Percentiles rank a stretch among this genome's conserved stretches.
These are phyloP conservation scores for Pterostichus niger DNA, from an alignment of 2,888 invertebrate species.

Conservation along the genomic window DNA sequence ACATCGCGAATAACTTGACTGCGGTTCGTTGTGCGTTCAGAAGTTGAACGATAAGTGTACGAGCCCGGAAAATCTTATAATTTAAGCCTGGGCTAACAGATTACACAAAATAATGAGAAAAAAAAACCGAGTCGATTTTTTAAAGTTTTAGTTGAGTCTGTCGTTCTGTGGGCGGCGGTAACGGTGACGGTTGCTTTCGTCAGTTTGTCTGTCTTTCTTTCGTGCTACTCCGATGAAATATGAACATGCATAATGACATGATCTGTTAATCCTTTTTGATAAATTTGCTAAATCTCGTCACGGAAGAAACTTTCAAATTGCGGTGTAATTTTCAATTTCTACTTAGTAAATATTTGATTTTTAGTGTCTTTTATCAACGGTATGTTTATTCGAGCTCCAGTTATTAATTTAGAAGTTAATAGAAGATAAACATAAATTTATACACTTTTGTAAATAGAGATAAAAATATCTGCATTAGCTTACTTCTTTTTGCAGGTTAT, in stretches of 20 bases:
- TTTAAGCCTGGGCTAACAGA: slow-evolving; percentile 59
- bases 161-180: not conserved
- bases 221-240: slow-evolving; percentile 10
- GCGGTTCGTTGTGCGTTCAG: slow-evolving; percentile 20
- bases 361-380: slow-evolving; percentile 6
- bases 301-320: slow-evolving; percentile 3
- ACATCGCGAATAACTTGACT: slow-evolving; percentile 22
- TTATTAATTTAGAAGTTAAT: slow-evolving; percentile 11
- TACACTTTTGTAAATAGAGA: slow-evolving; percentile 3
- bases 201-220: not conserved
- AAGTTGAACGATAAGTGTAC: slow-evolving; percentile 50
- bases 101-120: slow-evolving; percentile 57
- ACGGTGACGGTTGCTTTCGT: not conserved
- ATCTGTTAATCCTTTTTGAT: slow-evolving; percentile 10
- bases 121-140: slow-evolving; percentile 26
- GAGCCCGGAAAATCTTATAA: slow-evolving; percentile 60
- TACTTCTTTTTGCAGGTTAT: slow-evolving; percentile 15
- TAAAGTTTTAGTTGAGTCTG: slow-evolving; percentile 28
- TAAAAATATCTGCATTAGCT: not conserved
- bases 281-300: slow-evolving; percentile 5
- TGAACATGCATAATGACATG: slow-evolving; percentile 44
- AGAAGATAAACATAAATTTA: slow-evolving; percentile 18
- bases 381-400: not conserved
- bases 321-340: slow-evolving; percentile 8
- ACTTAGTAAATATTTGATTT: not conserved